phyloP scores from a whole-genome alignment of 2,888 invertebrate genomes.

The Campoletis raptor region DNA sequence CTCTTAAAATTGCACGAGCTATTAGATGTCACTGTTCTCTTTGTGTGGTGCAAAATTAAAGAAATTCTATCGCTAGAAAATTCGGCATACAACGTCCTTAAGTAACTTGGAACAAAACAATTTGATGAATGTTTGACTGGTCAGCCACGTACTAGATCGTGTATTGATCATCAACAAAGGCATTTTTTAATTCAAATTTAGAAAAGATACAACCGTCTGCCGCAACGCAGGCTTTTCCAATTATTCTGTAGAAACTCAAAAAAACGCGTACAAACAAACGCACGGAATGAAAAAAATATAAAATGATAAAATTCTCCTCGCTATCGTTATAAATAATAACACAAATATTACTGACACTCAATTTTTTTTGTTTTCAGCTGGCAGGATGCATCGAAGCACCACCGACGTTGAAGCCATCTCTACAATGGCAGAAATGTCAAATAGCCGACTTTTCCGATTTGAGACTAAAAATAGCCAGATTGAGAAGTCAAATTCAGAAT shows the following conservation, averaged over 20 bases:
- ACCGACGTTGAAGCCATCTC: slow-evolving; percentile 83
- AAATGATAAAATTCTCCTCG: neutral
- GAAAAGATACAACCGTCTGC: neutral
- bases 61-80: too few relatives aligned
- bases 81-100: neutral
- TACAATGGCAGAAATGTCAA: slow-evolving; percentile 90
- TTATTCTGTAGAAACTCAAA: neutral
- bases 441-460: slow-evolving; percentile 89
- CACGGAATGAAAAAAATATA: neutral
- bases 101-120: neutral
- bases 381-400: slow-evolving; percentile 85
- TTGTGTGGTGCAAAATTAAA: too few relatives aligned
- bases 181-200: too few relatives aligned
- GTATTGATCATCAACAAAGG: neutral
- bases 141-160: neutral
- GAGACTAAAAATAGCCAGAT: slow-evolving; percentile 86
- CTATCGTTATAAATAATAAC: neutral
- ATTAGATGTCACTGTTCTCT: too few relatives aligned
- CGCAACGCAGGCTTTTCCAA: neutral
- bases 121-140: too few relatives aligned
- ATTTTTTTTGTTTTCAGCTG: slow-evolving; percentile 78
- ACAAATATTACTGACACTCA: neutral
- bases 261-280: neutral
- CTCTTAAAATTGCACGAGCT: too few relatives aligned
- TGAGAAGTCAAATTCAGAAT: slow-evolving; percentile 76